Evolutionary conservation across 2,888 invertebrate genomes (phyloP).

Genomic region (Stenchaetothrips biformis): DNA sequence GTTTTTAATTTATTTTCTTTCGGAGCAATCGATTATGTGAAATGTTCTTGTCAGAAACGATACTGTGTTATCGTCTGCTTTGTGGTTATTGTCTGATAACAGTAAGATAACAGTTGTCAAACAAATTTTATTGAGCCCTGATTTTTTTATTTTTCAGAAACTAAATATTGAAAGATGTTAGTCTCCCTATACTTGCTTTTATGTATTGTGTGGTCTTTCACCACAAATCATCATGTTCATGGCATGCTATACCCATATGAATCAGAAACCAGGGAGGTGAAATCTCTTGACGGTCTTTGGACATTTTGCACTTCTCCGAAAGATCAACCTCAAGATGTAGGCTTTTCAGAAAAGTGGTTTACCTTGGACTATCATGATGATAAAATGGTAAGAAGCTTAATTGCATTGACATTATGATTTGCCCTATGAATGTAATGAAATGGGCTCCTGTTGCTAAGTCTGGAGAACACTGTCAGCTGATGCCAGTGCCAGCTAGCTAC

Average conservation of each 20-base stretch:
- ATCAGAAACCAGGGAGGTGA: conserved; percentile 37
- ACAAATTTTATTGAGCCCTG: too few species aligned
- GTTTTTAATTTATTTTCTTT: too few species aligned
- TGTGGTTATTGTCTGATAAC: too few species aligned
- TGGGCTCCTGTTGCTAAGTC: not conserved
- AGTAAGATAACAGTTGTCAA: too few species aligned
- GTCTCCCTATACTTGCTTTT: too few species aligned
- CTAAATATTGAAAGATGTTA: too few species aligned
- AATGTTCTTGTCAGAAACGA: too few species aligned
- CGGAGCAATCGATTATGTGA: too few species aligned
- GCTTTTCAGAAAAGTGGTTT: conserved; percentile 40
- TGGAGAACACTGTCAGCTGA: conserved; percentile 45
- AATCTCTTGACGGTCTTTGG: conserved; percentile 40
- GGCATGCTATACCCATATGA: conserved; percentile 36
- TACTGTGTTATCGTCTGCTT: too few species aligned
- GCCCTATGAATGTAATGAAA: not conserved
- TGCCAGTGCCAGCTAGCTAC: conserved; percentile 58
- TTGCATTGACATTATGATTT: not conserved
- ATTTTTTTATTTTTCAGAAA: too few species aligned
- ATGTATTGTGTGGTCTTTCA: too few species aligned
- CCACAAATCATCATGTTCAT: not conserved
- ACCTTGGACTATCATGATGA: conserved; percentile 34
- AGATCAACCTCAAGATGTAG: conserved; percentile 34
- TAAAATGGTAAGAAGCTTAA: conserved; percentile 34
- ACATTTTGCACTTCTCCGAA: conserved; percentile 37